Base-by-base conservation (phyloP, 2,797 vertebrate genomes). In the Pitangus sulphuratus region DNA sequence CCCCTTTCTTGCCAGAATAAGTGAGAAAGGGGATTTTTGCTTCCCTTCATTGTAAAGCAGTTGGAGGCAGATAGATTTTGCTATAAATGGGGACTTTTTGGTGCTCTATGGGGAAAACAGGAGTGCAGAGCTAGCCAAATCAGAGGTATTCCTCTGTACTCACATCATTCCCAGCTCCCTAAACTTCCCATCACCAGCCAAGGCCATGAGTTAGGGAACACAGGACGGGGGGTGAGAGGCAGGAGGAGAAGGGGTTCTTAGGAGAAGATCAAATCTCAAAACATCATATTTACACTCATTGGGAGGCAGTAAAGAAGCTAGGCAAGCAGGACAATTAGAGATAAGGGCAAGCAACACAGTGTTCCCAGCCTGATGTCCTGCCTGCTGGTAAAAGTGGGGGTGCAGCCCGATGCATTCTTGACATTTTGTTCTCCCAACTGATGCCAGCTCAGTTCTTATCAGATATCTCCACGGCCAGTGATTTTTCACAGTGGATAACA, bases 401-500 rank as follows among this genome's bases (percentile, higher is more conserved):
- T 82, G 91, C 95, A 90, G 74, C 66, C 60, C 0, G 0, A 64
- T 33, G 83, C 89, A 94, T 97, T 97, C 96, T 95, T 93, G 89
- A 95, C 94, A 96, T 97, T 95, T 94, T 97, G 93, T 96, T 96
- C 96, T 96, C 86, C 80, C 83, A 80, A 0, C 80, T 50, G 94
- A 91, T 95, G 96, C 93, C 94, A 96, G 83, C 66, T 91, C 83
- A 64, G 60, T 45, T 89, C 85, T 96, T 97, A 97, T 96, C 96
- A 95, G 95, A 95, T 91, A 93, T 90, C 80, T 96, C 88, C 77
- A 93, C 2, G 33, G 96, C 89, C 87, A 90, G 22, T 95, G 85
- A 84, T 84, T 96, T 96, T 93, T 94, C 74, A 90, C 70, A 68
- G 87, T 53, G 85, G 65, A 82, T 93, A 94, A 86, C 22, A 84